A percentile compares a stretch with the other conserved stretches of the same genome.
Evolutionary conservation across 2,797 vertebrate species (phyloP).

Genomic region (Amblyopsis hoosieri): DNA sequence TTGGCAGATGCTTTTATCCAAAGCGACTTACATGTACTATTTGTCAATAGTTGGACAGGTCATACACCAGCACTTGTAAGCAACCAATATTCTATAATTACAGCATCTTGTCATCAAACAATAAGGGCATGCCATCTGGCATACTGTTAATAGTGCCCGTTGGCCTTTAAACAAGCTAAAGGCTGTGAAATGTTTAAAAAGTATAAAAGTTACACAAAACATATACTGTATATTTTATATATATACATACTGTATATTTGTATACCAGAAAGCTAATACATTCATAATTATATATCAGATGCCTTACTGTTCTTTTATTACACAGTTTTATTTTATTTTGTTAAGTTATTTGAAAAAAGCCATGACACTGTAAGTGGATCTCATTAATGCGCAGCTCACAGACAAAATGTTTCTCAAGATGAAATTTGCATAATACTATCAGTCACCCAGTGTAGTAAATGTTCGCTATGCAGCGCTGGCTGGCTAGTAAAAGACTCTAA

Average conservation of each 20-base stretch:
- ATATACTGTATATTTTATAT: too few species aligned
- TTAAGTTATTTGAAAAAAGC: background rate
- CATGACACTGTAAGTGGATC: conserved; percentile 17
- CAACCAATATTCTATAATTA: too few species aligned
- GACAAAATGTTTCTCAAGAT: conserved; percentile 40
- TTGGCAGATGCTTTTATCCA: too few species aligned
- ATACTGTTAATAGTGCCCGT: conserved; percentile 33
- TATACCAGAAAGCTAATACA: background rate
- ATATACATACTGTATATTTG: too few species aligned
- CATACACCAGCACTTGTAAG: too few species aligned
- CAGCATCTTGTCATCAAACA: background rate
- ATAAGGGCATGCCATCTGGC: conserved; percentile 48
- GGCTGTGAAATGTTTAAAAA: too few species aligned
- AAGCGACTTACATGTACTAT: too few species aligned
- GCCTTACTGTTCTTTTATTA: background rate
- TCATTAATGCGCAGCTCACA: conserved; percentile 41
- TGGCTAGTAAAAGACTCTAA: conserved; percentile 44
- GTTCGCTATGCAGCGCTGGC: conserved; percentile 27
- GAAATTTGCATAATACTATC: conserved; percentile 59
- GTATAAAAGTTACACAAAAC: too few species aligned
- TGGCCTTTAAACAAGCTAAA: background rate
- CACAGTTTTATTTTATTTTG: conserved; percentile 4
- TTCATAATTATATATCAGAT: background rate
- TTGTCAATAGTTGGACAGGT: too few species aligned
- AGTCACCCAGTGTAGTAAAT: conserved; percentile 50